Evolutionary conservation across 1,140 invertebrate genomes (phyloP), one percentile per base, ranked within the genome.

Genomic region (Procambarus virginalis): DNA sequence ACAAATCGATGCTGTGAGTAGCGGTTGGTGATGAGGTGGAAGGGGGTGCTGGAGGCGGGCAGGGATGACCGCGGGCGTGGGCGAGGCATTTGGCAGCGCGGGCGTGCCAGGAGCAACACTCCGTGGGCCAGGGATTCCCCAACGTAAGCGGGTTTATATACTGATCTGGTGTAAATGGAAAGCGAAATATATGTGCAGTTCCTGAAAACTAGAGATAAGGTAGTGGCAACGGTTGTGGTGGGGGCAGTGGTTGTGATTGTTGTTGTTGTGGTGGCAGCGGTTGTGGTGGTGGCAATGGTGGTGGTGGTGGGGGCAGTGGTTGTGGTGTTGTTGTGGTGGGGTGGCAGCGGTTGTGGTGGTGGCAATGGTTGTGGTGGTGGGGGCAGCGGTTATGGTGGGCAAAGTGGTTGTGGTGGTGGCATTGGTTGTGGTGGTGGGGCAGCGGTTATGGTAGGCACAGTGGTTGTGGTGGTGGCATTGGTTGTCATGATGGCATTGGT

Each of bases 71-170:
- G 46, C 76, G 83, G 70, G 83, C 12, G 70, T 75, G 55, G 83
- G 68, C 49, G 81, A 10, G 81, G 81, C 60, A 70, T 84, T 68
- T 68, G 60, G 81, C 60, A 73, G 48, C 51, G n/a, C 20, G 80
- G 81, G 81, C 34, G 60, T 68, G 68, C 68, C 60, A 84, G 81
- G n/a, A 45, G 10, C 48, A 79, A n/a, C 79, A 81, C 79, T 60
- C 51, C 2, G 79, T 51, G 79, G 79, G 79, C 79, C 51, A 20
- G 79, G 79, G 79, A 81, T 60, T 81, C 79, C 79, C 79, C 20
- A 81, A 20, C 55, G 55, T 81, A 55, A 51, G 60, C 49, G n/a
- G n/a, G 55, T n/a, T 55, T 81, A 81, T 81, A 81, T 81, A 34
- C 55, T 81, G 79, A 14, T 48, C 22, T 60, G 12, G n/a, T 60